phyloP scores from a whole-genome alignment of 1,140 invertebrate genomes.

The Macrobrachium rosenbergii region DNA sequence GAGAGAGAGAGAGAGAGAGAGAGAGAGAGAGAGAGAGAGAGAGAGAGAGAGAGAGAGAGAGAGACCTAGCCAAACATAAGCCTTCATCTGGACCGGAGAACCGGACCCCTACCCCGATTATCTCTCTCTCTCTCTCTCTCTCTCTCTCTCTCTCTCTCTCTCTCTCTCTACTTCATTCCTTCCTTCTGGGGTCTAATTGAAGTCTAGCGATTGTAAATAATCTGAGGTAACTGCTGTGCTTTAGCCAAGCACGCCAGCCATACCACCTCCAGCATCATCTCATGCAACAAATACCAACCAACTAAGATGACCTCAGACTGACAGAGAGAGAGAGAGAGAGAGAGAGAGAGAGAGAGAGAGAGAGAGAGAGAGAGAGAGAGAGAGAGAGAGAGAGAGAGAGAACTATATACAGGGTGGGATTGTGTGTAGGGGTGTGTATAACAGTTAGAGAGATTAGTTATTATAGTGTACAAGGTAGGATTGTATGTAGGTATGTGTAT shows the following conservation, averaged over 20 bases:
- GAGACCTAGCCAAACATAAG: too few relatives aligned
- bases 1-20: too few relatives aligned
- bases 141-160: too few relatives aligned
- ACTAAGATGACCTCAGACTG: not conserved
- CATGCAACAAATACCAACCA: not conserved
- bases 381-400: slow-evolving; percentile 26
- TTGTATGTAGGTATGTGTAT: too few relatives aligned
- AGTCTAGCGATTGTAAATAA: too few relatives aligned
- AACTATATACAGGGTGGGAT: too few relatives aligned
- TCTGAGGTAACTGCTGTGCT: not conserved
- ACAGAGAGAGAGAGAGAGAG: slow-evolving; percentile 26
- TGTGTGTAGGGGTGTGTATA: too few relatives aligned
- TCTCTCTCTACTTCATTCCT: not conserved
- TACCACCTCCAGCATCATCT: not conserved
- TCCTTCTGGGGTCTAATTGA: not conserved
- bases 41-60: too few relatives aligned
- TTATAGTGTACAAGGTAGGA: too few relatives aligned
- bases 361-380: slow-evolving; percentile 26
- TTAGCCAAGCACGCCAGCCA: not conserved
- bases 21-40: too few relatives aligned
- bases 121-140: too few relatives aligned
- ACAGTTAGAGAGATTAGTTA: too few relatives aligned
- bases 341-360: slow-evolving; percentile 12
- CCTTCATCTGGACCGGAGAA: not conserved
- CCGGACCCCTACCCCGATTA: not conserved